phyloP scores from a whole-genome alignment of 2,797 vertebrate genomes.

The Notamacropus eugenii region DNA sequence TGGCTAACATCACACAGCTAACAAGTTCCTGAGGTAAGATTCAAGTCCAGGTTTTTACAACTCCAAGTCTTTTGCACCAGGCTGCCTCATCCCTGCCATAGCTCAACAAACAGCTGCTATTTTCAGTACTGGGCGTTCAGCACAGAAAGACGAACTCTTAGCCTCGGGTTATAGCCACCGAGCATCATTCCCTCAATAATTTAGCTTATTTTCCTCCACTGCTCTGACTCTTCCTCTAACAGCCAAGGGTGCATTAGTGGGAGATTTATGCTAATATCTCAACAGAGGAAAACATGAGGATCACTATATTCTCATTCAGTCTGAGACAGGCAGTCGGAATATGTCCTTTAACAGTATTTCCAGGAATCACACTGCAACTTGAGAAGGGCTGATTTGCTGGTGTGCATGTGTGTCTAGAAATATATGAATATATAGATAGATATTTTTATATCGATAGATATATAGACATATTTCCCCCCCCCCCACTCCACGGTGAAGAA shows the following conservation, averaged over 20 bases:
- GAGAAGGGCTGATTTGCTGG: conserved; percentile 84
- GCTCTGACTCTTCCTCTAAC: conserved; percentile 78
- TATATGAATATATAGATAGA: not conserved
- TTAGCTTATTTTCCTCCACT: conserved; percentile 79
- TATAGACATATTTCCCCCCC: not conserved
- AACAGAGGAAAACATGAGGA: conserved; percentile 83
- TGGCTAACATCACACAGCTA: not conserved
- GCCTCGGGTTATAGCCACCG: not conserved
- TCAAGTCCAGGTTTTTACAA: not conserved
- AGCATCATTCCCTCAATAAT: conserved; percentile 28
- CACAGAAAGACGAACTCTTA: not conserved
- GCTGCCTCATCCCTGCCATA: not conserved
- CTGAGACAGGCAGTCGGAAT: conserved; percentile 80
- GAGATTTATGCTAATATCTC: conserved; percentile 87
- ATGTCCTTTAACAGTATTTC: conserved; percentile 82
- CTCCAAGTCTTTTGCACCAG: not conserved
- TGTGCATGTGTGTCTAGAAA: conserved; percentile 78
- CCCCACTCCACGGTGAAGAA: conserved; percentile 77
- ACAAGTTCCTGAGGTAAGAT: not conserved
- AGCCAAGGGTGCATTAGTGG: conserved; percentile 85
- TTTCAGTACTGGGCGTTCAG: not conserved
- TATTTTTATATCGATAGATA: not conserved
- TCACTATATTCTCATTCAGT: conserved; percentile 81
- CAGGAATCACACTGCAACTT: conserved; percentile 83
- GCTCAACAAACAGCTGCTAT: not conserved